Conservation (phyloP, 2,797 vertebrate genomes). For the Malurus splendens region DNA sequence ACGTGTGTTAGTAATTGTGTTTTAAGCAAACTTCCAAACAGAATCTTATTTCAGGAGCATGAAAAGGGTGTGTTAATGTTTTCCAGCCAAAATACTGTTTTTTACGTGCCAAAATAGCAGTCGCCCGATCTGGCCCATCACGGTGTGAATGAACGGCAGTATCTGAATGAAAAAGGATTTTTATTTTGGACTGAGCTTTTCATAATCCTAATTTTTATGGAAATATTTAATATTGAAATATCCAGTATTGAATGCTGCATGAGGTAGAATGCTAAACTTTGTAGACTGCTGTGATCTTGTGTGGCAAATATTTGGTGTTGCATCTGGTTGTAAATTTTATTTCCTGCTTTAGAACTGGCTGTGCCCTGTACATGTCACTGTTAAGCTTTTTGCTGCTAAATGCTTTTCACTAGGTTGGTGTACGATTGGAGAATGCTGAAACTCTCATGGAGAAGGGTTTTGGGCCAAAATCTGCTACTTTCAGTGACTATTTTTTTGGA, state of each 20-base stretch:
- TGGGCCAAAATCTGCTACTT: constrained; percentile 43
- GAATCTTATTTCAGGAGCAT: neutral
- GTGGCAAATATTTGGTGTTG: neutral
- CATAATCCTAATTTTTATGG: neutral
- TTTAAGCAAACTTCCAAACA: neutral
- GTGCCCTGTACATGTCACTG: neutral
- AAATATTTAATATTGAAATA: neutral
- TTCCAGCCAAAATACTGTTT: neutral
- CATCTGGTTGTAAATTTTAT: neutral
- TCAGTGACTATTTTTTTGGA: constrained; percentile 21
- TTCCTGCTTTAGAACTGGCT: neutral
- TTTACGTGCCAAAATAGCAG: neutral
- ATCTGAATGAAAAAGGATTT: neutral
- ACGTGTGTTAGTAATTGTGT: neutral
- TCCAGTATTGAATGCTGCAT: neutral
- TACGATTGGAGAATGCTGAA: constrained; percentile 82
- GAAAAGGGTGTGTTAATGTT: neutral
- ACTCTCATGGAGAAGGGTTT: constrained; percentile 71
- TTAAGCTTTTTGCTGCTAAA: neutral
- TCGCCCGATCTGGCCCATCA: neutral
- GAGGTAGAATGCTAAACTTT: neutral
- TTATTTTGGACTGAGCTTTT: neutral
- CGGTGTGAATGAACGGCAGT: neutral
- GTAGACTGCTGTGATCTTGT: neutral
- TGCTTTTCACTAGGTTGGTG: constrained; percentile 68